Percentiles rank a stretch among this genome's conserved stretches.
Evolutionary conservation across 2,888 invertebrate species (phyloP).

Genomic region (Drosophila histrio): DNA sequence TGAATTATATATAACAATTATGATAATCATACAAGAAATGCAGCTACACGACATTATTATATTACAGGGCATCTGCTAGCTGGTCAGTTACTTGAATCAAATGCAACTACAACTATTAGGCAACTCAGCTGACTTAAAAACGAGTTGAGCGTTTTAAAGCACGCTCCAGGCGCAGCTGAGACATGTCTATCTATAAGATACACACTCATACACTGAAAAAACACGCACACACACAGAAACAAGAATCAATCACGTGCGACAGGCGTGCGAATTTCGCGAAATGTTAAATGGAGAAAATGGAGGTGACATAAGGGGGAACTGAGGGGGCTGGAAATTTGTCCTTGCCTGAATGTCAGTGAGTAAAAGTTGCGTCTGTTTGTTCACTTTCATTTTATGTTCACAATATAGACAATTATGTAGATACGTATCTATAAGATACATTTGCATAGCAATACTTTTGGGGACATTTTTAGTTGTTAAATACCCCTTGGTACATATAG

Average conservation of each 20-base stretch:
- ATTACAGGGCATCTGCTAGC: conserved; percentile 6
- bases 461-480: conserved; percentile 13
- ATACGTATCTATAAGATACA: conserved; percentile 29
- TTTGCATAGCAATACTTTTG: conserved; percentile 12
- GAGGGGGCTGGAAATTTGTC: conserved; percentile 56
- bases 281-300: background rate
- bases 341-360: conserved; percentile 76
- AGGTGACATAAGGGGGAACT: background rate
- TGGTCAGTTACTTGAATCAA: too few species aligned
- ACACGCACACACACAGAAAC: conserved; percentile 7
- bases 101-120: background rate
- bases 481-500: conserved; percentile 1
- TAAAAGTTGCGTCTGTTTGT: conserved; percentile 20
- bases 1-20: too few species aligned
- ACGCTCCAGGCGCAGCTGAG: conserved; percentile 8
- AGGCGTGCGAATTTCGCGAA: conserved; percentile 50
- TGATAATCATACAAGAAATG: background rate
- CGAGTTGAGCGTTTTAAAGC: conserved; percentile 21
- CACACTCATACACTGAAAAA: conserved; percentile 19
- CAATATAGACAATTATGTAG: conserved; percentile 9
- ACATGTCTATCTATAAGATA: conserved; percentile 47
- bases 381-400: conserved; percentile 47
- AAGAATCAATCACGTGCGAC: conserved; percentile 50
- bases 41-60: background rate
- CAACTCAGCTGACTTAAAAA: conserved; percentile 18